Evolutionary conservation across 2,113 vertebrate species (phyloP).

Genomic region (Murina feae): DNA sequence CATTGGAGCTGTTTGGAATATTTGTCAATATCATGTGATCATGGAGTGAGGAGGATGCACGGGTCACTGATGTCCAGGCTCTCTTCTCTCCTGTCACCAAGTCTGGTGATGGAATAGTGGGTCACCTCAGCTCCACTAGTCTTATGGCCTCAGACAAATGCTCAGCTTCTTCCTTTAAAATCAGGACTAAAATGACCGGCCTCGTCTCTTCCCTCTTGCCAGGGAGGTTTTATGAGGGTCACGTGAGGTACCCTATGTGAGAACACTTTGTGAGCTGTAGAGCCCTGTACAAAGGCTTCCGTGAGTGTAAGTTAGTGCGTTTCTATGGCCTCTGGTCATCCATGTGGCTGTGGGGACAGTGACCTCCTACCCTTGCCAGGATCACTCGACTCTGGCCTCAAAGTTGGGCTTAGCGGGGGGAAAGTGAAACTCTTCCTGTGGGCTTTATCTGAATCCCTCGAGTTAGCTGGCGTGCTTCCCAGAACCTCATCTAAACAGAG

Average conservation of each 20-base stretch:
- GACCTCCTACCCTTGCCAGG: neutral
- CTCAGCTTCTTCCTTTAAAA: neutral
- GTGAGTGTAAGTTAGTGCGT: neutral
- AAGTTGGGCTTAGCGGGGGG: neutral
- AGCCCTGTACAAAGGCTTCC: rapidly evolving
- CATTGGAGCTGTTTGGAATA: neutral
- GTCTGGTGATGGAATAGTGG: rapidly evolving
- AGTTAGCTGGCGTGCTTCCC: slow-evolving; percentile 41
- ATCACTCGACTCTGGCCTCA: neutral
- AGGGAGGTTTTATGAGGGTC: neutral
- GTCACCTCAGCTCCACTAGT: neutral
- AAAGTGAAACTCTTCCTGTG: neutral
- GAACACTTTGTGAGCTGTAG: neutral
- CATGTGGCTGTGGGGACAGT: neutral
- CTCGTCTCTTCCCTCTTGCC: neutral
- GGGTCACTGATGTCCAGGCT: neutral
- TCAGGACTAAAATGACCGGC: neutral
- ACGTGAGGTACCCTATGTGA: rapidly evolving
- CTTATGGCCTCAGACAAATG: neutral
- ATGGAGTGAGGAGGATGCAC: neutral
- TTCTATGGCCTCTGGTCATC: neutral
- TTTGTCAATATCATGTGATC: neutral
- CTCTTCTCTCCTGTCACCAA: neutral
- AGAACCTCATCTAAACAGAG: neutral
- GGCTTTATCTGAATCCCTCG: neutral